A percentile compares a stretch with the other conserved stretches of the same genome.
Evolutionary conservation across 2,888 invertebrate species (phyloP).

Genomic region (Sinohyriopsis cumingii): DNA sequence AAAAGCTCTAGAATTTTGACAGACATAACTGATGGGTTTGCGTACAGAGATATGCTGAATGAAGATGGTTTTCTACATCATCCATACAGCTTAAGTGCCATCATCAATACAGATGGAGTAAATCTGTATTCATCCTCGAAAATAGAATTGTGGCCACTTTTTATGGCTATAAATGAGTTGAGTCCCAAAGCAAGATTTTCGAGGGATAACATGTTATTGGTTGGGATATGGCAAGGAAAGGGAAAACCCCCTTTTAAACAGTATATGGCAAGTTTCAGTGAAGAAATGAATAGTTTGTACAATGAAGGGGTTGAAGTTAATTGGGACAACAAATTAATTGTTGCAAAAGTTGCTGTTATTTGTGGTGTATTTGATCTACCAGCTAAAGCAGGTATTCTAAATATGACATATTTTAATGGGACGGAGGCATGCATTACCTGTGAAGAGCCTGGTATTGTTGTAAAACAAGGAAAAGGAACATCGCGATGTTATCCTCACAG

Average conservation of each 20-base stretch:
- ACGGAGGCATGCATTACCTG: conserved; percentile 26
- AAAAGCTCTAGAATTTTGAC: conserved; percentile 9
- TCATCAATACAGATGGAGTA: conserved; percentile 32
- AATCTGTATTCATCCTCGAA: too few species aligned
- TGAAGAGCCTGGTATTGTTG: conserved; percentile 26
- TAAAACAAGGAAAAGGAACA: conserved; percentile 18
- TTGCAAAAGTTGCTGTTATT: conserved; percentile 18
- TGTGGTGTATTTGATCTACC: conserved; percentile 29
- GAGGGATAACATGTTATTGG: conserved; percentile 16
- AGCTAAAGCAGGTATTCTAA: conserved; percentile 30
- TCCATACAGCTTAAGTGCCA: conserved; percentile 16
- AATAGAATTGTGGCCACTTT: too few species aligned
- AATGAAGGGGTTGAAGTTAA: conserved; percentile 18
- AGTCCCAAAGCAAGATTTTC: too few species aligned
- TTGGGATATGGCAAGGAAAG: conserved; percentile 32
- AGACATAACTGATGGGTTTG: conserved; percentile 22
- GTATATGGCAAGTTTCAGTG: conserved; percentile 12
- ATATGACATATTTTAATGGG: conserved; percentile 33
- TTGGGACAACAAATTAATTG: conserved; percentile 5
- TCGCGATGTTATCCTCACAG: conserved; percentile 16
- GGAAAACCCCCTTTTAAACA: conserved; percentile 17
- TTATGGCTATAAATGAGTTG: too few species aligned
- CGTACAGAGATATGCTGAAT: conserved; percentile 11
- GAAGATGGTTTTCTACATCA: conserved; percentile 12
- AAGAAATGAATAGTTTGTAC: conserved; percentile 12